Evolutionary conservation across 1,140 invertebrate genomes (phyloP), one percentile per base, ranked within the genome.

Genomic region (Ceratoteleas bidentatus): DNA sequence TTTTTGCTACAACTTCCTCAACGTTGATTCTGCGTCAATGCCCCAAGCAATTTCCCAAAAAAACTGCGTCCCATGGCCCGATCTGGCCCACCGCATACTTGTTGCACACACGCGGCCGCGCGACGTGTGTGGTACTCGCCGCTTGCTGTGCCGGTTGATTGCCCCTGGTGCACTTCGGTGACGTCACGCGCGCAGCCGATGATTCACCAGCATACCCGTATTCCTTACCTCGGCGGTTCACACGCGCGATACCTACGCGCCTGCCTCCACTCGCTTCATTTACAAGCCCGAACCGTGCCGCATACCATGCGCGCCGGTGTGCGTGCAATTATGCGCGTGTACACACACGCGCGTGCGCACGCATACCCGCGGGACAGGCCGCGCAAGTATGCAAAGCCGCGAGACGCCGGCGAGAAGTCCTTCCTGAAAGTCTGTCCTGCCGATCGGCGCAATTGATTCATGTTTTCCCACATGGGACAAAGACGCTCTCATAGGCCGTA

Each of bases 121-220:
- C 75, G 53, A 66, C 60, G 68, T 72, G 76, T 79, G 76, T 65
- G 66, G 75, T 57, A 69, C 50, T n/a, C n/a, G 43, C 16, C 53
- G 66, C 60, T 79, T 52, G 70, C 34, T 52, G 69, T 64, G 70
- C 69, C 64, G 77, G 77, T 81, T 74, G 77, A 81, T 81, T 81
- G 77, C 69, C 69, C 77, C 77, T 40, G 69, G 70, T 58, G 77
- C 58, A 80, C 76, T 73, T 72, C 62, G 49, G 38, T 79, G 76
- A 73, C 76, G 68, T 79, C 68, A 79, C 60, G 50, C 5, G 47
- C 5, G 57, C 68, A 54, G 49, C 24, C 60, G 68, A 72, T 79
- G 76, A 79, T 68, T 79, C 76, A 79, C 76, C 62, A 68, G 68
- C 50, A 70, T 62, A 72, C 61, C 66, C 68, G 60, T 65, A 58